Conservation (phyloP, 2,888 invertebrate genomes). For the Julus scanicus region DNA sequence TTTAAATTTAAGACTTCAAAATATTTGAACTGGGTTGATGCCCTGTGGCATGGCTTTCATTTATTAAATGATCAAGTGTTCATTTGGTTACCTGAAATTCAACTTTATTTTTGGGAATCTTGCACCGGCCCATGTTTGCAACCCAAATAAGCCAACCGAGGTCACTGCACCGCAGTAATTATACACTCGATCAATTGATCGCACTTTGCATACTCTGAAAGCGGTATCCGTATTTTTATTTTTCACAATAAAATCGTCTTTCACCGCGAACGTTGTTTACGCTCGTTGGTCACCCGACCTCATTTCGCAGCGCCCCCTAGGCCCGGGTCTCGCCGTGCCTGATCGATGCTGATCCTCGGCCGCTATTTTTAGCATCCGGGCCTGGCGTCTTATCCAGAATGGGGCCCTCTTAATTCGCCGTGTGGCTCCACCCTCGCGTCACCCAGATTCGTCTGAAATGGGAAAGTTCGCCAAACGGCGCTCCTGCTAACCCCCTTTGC, state of each 20-base stretch:
- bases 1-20: too few relatives aligned
- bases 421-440: not conserved
- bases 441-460: not conserved
- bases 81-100: too few relatives aligned
- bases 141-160: too few relatives aligned
- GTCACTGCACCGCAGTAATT: too few relatives aligned
- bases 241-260: too few relatives aligned
- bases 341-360: not conserved
- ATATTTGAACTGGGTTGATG: too few relatives aligned
- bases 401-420: not conserved
- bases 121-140: too few relatives aligned
- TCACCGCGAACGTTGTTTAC: not conserved
- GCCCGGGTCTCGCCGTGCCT: too few relatives aligned
- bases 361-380: slow-evolving; percentile 11
- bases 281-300: not conserved
- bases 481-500: not conserved
- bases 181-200: not conserved
- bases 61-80: too few relatives aligned
- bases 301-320: not conserved
- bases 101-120: too few relatives aligned
- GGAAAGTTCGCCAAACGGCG: not conserved
- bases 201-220: not conserved
- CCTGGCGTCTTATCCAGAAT: not conserved
- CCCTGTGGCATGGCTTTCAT: too few relatives aligned
- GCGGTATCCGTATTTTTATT: too few relatives aligned